A percentile compares a stretch with the other conserved stretches of the same genome.
These are phyloP conservation scores for Sphaeridia pumilis DNA, from an alignment of 2,888 invertebrate genomes.

Conservation along the genomic window DNA sequence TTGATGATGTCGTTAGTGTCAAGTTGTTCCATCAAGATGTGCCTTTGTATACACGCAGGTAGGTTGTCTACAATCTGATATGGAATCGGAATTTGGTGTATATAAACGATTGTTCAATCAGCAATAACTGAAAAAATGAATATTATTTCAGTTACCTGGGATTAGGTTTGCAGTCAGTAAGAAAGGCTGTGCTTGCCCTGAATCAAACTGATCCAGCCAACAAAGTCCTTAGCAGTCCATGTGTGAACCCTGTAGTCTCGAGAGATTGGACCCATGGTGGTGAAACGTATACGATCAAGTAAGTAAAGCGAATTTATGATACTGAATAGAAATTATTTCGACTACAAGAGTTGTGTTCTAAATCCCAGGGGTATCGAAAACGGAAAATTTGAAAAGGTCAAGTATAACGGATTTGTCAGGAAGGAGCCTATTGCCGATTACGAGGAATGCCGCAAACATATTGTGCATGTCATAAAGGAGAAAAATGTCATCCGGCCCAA, in stretches of 20 bases:
- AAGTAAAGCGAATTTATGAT: slow-evolving; percentile 23
- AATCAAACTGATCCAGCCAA: slow-evolving; percentile 43
- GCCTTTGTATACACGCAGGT: slow-evolving; percentile 57
- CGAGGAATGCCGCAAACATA: slow-evolving; percentile 43
- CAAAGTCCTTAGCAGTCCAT: slow-evolving; percentile 51
- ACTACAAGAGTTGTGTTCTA: neutral
- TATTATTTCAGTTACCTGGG: slow-evolving; percentile 81
- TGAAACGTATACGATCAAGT: slow-evolving; percentile 57
- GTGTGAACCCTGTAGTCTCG: slow-evolving; percentile 70
- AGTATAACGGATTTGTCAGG: slow-evolving; percentile 45
- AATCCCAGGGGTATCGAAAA: slow-evolving; percentile 40
- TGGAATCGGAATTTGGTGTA: too few species aligned
- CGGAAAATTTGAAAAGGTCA: slow-evolving; percentile 36
- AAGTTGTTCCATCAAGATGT: slow-evolving; percentile 50
- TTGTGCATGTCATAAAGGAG: too few species aligned
- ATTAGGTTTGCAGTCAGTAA: slow-evolving; percentile 77
- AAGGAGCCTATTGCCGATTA: slow-evolving; percentile 53
- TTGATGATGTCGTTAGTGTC: slow-evolving; percentile 47
- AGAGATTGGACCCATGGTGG: slow-evolving; percentile 63
- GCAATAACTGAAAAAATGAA: too few species aligned
- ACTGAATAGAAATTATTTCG: neutral
- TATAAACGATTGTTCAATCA: too few species aligned
- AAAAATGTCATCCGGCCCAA: slow-evolving; percentile 47
- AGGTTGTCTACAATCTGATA: too few species aligned
- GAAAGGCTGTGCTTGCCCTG: slow-evolving; percentile 58